Evolutionary conservation across 2,797 vertebrate species (phyloP).

Genomic region (Chaenodraco wilsoni): DNA sequence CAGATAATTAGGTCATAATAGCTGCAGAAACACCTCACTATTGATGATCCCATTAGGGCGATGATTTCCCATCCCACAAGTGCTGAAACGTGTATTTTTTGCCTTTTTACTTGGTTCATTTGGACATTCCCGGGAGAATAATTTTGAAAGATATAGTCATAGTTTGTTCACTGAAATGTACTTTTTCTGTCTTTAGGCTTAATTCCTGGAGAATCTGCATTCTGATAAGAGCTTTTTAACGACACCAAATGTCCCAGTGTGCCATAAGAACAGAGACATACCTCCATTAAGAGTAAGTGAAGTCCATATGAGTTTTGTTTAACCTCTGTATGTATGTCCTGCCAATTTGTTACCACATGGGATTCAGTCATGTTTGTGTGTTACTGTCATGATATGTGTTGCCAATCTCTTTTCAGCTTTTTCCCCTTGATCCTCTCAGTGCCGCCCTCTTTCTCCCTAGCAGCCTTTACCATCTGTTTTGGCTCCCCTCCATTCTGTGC

Average conservation of each 20-base stretch:
- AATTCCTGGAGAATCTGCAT: background rate
- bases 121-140: constrained; percentile 14
- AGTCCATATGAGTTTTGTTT: background rate
- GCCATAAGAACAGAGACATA: background rate
- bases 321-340: constrained; percentile 4
- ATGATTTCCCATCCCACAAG: constrained; percentile 39
- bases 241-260: background rate
- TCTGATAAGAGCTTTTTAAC: background rate
- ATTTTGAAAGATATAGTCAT: constrained; percentile 1
- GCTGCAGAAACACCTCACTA: constrained; percentile 77
- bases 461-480: constrained; percentile 83
- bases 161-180: background rate
- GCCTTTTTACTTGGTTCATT: constrained; percentile 22
- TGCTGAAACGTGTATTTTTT: constrained; percentile 52
- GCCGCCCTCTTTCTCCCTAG: constrained; percentile 56
- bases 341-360: constrained; percentile 39
- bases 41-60: constrained; percentile 81
- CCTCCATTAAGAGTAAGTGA: background rate
- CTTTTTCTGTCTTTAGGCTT: background rate
- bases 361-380: constrained; percentile 38
- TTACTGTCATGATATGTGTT: constrained; percentile 55
- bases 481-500: constrained; percentile 72
- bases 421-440: constrained; percentile 38
- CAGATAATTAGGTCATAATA: constrained; percentile 84
- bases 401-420: constrained; percentile 52